Evolutionary conservation across 2,113 vertebrate species (phyloP).

Genomic region (Apeltes quadracus): DNA sequence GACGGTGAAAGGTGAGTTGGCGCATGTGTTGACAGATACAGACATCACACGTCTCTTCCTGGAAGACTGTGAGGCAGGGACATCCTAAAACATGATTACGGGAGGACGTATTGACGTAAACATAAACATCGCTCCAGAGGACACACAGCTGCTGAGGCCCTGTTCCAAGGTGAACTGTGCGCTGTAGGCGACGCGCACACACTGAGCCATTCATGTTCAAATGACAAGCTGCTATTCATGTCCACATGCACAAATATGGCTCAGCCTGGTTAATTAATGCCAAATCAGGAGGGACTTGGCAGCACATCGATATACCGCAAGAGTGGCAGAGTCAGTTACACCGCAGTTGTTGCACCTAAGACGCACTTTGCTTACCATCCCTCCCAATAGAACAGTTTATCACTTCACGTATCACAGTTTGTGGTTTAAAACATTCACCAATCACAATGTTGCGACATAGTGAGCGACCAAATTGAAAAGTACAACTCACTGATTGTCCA

Average conservation of each 20-base stretch:
- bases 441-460: neutral
- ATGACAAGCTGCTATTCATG: conserved; percentile 68
- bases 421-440: conserved; percentile 3
- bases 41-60: conserved; percentile 17
- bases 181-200: conserved; percentile 35
- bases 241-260: conserved; percentile 67
- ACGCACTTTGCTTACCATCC: conserved; percentile 7
- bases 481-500: neutral
- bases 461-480: neutral
- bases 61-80: conserved; percentile 29
- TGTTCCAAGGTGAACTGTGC: conserved; percentile 66
- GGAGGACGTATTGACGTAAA: conserved; percentile 48
- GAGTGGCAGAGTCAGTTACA: conserved; percentile 67
- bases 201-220: conserved; percentile 56
- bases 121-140: conserved; percentile 51
- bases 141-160: conserved; percentile 63
- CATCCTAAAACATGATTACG: conserved; percentile 56
- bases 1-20: conserved; percentile 30
- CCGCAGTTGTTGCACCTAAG: conserved; percentile 62
- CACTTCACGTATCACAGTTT: conserved; percentile 1
- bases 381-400: conserved; percentile 10
- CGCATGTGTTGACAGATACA: conserved; percentile 29
- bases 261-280: conserved; percentile 67
- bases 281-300: conserved; percentile 70
- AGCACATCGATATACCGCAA: conserved; percentile 53